Evolutionary conservation across 2,113 vertebrate species (phyloP).

Genomic region (Onychostoma macrolepis): DNA sequence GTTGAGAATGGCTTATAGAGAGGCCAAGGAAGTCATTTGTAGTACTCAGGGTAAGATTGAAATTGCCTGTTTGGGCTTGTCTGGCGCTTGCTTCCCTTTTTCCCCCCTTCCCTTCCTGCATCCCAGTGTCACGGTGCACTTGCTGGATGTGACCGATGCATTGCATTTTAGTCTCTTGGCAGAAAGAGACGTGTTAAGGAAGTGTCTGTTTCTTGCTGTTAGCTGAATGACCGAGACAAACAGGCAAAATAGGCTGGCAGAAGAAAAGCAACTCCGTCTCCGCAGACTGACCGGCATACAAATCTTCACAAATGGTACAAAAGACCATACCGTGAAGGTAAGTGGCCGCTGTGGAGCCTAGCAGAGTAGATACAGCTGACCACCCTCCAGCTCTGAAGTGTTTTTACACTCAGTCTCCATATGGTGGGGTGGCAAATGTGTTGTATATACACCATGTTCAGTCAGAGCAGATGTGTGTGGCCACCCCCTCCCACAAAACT

Average conservation of each 20-base stretch:
- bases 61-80: constrained; percentile 44
- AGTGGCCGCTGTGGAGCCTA: constrained; percentile 19
- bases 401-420: constrained; percentile 44
- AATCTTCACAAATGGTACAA: constrained; percentile 42
- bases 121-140: constrained; percentile 45
- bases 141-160: constrained; percentile 50
- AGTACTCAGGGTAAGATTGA: constrained; percentile 20
- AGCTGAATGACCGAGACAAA: constrained; percentile 22
- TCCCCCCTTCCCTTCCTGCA: constrained; percentile 29
- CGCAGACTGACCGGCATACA: constrained; percentile 49
- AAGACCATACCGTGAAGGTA: constrained; percentile 29
- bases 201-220: constrained; percentile 53
- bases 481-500: constrained; percentile 19
- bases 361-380: neutral
- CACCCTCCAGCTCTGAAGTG: constrained; percentile 35
- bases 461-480: constrained; percentile 52
- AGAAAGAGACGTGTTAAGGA: constrained; percentile 47
- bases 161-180: constrained; percentile 55
- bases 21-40: constrained; percentile 34
- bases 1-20: constrained; percentile 20
- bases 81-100: constrained; percentile 24
- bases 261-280: constrained; percentile 19
- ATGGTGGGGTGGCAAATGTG: constrained; percentile 43
- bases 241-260: constrained; percentile 40
- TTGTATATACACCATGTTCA: constrained; percentile 16